Evolutionary conservation across 2,888 invertebrate genomes (phyloP).

Genomic region (Amitus sp.): DNA sequence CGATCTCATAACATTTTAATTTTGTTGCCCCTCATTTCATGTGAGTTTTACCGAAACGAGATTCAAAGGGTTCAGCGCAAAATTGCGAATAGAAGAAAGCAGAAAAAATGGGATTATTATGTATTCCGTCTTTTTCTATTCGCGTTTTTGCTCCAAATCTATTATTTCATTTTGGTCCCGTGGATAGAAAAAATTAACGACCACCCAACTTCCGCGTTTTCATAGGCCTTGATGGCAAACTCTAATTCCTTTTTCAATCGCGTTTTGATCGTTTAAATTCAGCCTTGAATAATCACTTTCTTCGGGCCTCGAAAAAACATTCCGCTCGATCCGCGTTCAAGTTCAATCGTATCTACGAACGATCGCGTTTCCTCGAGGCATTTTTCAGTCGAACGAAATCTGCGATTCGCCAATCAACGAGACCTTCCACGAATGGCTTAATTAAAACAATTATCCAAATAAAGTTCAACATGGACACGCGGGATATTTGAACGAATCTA

Average conservation of each 20-base stretch:
- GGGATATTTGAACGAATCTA: neutral
- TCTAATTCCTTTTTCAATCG: conserved; percentile 19
- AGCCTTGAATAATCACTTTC: conserved; percentile 25
- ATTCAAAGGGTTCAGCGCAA: too few relatives aligned
- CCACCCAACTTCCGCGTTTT: conserved; percentile 22
- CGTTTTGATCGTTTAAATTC: conserved; percentile 17
- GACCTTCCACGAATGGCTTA: neutral
- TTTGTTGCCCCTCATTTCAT: too few relatives aligned
- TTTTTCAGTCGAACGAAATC: conserved; percentile 13
- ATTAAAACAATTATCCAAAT: conserved; percentile 4
- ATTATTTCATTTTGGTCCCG: too few relatives aligned
- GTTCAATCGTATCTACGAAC: conserved; percentile 5
- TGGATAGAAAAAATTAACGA: neutral
- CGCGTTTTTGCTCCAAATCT: too few relatives aligned
- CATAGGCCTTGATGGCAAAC: conserved; percentile 22
- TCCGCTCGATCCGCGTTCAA: conserved; percentile 14
- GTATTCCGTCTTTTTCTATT: too few relatives aligned
- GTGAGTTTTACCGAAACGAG: too few relatives aligned
- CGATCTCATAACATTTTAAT: too few relatives aligned
- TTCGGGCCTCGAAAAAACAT: conserved; percentile 25
- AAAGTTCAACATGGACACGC: neutral
- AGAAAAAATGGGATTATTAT: too few relatives aligned
- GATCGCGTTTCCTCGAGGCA: conserved; percentile 15
- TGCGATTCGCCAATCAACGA: conserved; percentile 11
- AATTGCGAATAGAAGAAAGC: too few relatives aligned